Evolutionary conservation across 2,113 vertebrate species (phyloP), one percentile per base, ranked within the genome.

Genomic region (Enhydra lutris): DNA sequence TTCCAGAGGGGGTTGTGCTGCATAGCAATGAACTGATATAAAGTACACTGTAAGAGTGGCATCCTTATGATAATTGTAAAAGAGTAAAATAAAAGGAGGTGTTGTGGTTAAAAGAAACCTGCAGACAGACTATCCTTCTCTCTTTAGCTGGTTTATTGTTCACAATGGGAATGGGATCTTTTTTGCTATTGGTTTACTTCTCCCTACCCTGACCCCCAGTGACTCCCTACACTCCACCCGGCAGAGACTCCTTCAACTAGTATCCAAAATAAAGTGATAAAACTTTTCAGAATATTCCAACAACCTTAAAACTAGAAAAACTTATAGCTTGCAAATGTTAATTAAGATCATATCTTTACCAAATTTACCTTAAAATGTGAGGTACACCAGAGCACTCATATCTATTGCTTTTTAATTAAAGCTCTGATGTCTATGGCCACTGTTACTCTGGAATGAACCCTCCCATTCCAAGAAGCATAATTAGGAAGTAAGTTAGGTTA

Each of bases 301-400:
- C 20, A 95, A 81, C 21, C 11, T 92, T 59, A 95, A 73, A 21
- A 81, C 15, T 76, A 45, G 83, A 79, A 87, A 82, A 93, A 96
- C 80, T 97, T 98, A 93, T 97, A 69, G 52, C 80, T 82, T 96
- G 85, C 82, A 95, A 97, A 97, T 97, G 81, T 97, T 98, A 97
- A 98, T 97, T 98, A 98, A 98, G 98, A 98, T 97, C 97, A 97
- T 98, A 81, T 97, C 97, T 98, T 98, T 63, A 92, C 91, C 73
- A 95, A 97, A 98, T 97, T 96, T 97, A 97, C 94, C 96, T 97
- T 98, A 96, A 98, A 97, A 98, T 98, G 93, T 91, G 98, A 98
- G 92, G 82, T 98, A 98, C 94, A 87, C 71, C 94, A 97, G n/a
- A 98, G 97, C 10, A 29, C 69, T 89, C 67, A 50, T 92, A 98